Conservation (phyloP, 2,113 vertebrate species). For the Platycercus adscitus region DNA sequence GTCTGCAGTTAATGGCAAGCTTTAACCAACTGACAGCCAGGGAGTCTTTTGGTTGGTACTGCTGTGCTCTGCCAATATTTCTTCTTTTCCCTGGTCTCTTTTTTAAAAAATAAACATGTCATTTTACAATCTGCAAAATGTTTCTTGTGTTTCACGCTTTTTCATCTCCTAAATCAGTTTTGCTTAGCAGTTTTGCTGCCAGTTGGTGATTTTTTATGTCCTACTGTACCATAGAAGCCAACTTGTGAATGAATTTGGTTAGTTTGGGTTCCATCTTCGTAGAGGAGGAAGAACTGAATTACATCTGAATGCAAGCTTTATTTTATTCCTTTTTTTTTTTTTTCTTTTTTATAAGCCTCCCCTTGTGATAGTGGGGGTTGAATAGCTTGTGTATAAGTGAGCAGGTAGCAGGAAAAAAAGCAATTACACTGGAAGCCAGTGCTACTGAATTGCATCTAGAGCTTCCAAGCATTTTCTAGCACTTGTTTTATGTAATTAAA, state of each 20-base stretch:
- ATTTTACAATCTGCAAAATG: constrained; percentile 29
- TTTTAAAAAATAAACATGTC: background rate
- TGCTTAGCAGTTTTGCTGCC: constrained; percentile 34
- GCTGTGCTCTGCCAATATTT: background rate
- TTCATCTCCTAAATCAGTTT: constrained; percentile 34
- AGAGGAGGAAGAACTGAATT: background rate
- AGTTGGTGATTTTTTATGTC: constrained; percentile 33
- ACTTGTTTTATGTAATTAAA: background rate
- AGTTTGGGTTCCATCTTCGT: background rate
- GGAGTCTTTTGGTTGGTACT: background rate
- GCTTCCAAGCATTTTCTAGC: constrained; percentile 3
- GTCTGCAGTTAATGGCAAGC: background rate
- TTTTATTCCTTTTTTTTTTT: background rate
- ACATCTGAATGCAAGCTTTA: background rate
- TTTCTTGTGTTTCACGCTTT: constrained; percentile 19
- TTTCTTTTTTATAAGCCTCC: background rate
- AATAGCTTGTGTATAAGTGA: background rate
- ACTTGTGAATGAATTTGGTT: constrained; percentile 25
- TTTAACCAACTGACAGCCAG: background rate
- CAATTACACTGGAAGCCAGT: background rate
- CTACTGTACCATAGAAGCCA: background rate
- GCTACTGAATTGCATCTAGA: background rate
- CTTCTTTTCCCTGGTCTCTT: background rate
- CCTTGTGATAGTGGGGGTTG: background rate
- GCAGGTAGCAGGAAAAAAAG: background rate